These are phyloP conservation scores for Acridotheres tristis DNA, from an alignment of 2,797 vertebrate genomes.

Conservation along the genomic window DNA sequence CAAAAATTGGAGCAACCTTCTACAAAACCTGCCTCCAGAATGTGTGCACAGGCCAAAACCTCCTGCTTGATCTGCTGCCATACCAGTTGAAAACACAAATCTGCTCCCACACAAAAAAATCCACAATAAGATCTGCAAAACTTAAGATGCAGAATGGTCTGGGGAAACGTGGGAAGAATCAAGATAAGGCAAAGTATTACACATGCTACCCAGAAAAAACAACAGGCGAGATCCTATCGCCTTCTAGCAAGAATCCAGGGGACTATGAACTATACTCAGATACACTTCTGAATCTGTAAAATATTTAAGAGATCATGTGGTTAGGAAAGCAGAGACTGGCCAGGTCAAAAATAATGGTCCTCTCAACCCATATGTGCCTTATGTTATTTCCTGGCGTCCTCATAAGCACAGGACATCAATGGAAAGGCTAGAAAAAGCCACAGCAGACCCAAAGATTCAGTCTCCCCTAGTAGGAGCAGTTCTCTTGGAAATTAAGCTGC, in stretches of 20 bases:
- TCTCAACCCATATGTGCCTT: background rate
- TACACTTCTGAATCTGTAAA: background rate
- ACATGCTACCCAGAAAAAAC: conserved; percentile 51
- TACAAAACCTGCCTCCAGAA: conserved; percentile 59
- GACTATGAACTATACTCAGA: background rate
- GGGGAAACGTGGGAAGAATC: conserved; percentile 62
- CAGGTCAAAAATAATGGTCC: background rate
- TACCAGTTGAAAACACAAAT: conserved; percentile 65
- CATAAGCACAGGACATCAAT: background rate
- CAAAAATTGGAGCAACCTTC: conserved; percentile 44
- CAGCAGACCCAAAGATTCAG: background rate
- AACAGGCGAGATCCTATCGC: background rate
- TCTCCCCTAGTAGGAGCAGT: background rate
- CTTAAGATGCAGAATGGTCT: conserved; percentile 28
- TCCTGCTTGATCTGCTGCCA: conserved; percentile 64
- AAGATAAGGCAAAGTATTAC: conserved; percentile 55
- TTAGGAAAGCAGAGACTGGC: background rate
- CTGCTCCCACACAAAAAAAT: conserved; percentile 63
- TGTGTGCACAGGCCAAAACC: conserved; percentile 38
- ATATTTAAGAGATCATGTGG: background rate
- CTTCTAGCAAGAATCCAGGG: background rate
- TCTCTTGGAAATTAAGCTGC: background rate
- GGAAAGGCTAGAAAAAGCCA: background rate
- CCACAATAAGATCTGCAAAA: conserved; percentile 57
- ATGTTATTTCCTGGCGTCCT: background rate